Base-by-base conservation (phyloP, 2,113 vertebrate genomes). In the Anguilla japonica region DNA sequence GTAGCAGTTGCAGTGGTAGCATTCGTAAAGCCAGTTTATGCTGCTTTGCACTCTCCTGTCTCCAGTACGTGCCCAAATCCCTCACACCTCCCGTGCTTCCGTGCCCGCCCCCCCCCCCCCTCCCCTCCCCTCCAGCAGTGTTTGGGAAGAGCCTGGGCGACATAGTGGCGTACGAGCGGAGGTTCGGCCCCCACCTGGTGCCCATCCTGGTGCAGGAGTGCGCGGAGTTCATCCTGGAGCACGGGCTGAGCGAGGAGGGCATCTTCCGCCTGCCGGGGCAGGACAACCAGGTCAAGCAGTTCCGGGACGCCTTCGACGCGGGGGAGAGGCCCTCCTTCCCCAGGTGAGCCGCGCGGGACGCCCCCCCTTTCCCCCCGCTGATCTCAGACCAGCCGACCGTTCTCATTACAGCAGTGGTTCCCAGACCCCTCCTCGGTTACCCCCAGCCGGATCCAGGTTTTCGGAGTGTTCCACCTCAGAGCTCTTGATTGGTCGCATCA, bases 201-300 rank as follows among this genome's bases (percentile, higher is more conserved):
- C 98, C 98, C 60, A 96, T 98, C 89, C 92, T 99, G 89, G 96
- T 99, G 91, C 96, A 98, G 94, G 97, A 97, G 85, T 98, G 98
- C 6, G 92, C 95, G 0, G 97, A 98, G 91, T 99, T 97, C 93
- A 97, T 99, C 90, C 92, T 90, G 34, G 95, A 98, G 75, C 96
- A 97, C 0, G 98, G 98, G 0, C 79, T 98, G 90, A 91, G 86
- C 0, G 98, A 99, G 91, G 98, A 99, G 90, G 98, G 98, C 1
- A 97, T 99, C 91, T 99, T 99, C 92, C 96, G 98, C 2, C 97
- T 99, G 1, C 98, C 98, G 0, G 98, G 98, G 16, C 98, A 99
- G 89, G 98, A 99, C 92, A 99, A 97, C 84, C 93, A 97, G 34
- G 98, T 99, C 81, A 97, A 97, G 85, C 95, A 97, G 92, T 96